Evolutionary conservation across 1,140 invertebrate genomes (phyloP).

Genomic region (Pachyrhynchus sulphureomaculatus): DNA sequence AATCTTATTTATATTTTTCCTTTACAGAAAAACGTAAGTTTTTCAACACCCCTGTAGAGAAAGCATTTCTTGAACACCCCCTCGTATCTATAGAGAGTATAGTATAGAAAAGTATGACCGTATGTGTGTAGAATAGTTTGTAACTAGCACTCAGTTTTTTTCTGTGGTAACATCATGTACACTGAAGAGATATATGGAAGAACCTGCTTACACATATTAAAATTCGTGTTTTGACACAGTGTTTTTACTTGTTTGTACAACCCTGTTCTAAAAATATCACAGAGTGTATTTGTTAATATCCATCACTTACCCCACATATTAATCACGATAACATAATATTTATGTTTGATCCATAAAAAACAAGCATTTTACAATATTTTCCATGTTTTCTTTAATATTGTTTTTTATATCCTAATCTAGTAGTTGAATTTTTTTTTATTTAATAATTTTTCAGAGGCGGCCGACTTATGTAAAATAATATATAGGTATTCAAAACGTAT

Average conservation of each 20-base stretch:
- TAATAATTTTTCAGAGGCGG: no score
- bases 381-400: neutral
- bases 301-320: neutral
- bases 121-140: constrained; percentile 30
- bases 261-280: constrained; percentile 13
- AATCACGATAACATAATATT: neutral
- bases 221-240: neutral
- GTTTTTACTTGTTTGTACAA: constrained; percentile 2
- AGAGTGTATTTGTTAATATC: constrained; percentile 14
- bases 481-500: no score
- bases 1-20: constrained; percentile 28
- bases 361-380: neutral
- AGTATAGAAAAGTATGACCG: constrained; percentile 16
- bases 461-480: no score
- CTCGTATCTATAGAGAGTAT: constrained; percentile 14
- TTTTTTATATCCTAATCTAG: no score
- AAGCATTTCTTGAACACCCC: constrained; percentile 10
- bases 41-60: constrained; percentile 27
- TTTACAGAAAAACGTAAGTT: constrained; percentile 45
- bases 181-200: neutral
- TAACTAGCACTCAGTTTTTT: constrained; percentile 5
- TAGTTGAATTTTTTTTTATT: no score
- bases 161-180: neutral
- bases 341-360: neutral
- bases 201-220: constrained; percentile 9